Evolutionary conservation across 2,113 vertebrate genomes (phyloP), one percentile per base, ranked within the genome.

Genomic region (Spea multiplicata): DNA sequence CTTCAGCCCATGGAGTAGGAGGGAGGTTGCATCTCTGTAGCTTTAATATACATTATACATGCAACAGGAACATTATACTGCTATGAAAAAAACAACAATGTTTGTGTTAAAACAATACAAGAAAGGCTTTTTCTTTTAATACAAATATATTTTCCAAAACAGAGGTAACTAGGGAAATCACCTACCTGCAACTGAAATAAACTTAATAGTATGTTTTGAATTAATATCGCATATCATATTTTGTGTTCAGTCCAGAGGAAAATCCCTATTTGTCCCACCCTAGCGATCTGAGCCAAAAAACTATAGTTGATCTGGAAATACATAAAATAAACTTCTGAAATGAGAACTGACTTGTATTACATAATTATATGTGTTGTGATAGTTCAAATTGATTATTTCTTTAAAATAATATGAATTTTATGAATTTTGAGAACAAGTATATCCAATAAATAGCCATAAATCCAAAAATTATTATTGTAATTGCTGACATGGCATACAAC

Each of bases 191-290:
- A 75, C 73, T 75, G 61, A 75, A 48, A 66, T 13, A 9, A 14
- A 10, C 66, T 75, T 66, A 75, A 50, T 74, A 17, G 48, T 66
- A 53, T 8, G 48, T 66, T 66, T 75, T 30, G 30, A 30, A 30
- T 62, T 14, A 47, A 66, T 17, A 44, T 52, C 44, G 57, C 57
- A 50, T 73, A 12, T n/a, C 55, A 55, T 53, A 75, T 66, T 50
- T 46, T 53, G 48, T 66, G 44, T 75, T 66, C 16, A 52, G 45
- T 75, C 62, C 73, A 75, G 49, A 75, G 73, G 73, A 75, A 75
- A 75, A 75, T 75, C 73, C 73, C 73, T 55, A 14, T 48, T 46
- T 16, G 74, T 57, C 44, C 74, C 74, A 67, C 74, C 64, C 74
- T 47, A 55, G 5, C n/a, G 10, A 12, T 68, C 68, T 44, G 8